Evolutionary conservation across 1,140 invertebrate species (phyloP).

Genomic region (Bombus waltoni): DNA sequence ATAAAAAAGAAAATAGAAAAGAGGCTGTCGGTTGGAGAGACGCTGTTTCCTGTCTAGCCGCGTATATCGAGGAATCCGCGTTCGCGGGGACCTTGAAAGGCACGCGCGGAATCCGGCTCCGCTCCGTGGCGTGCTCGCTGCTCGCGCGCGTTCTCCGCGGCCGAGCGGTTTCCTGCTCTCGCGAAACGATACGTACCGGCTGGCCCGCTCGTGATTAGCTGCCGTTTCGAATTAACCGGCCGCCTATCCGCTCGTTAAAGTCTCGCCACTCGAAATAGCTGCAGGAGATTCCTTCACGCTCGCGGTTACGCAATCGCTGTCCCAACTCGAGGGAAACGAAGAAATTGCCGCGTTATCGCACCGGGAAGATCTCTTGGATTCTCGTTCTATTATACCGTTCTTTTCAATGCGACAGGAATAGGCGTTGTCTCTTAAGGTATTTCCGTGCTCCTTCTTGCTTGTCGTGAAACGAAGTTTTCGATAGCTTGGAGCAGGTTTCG

Average conservation of each 20-base stretch:
- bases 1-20: slow-evolving; percentile 29
- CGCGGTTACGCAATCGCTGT: slow-evolving; percentile 14
- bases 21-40: not conserved
- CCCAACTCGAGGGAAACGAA: slow-evolving; percentile 5
- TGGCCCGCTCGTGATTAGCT: slow-evolving; percentile 20
- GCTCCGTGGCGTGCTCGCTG: too few relatives aligned
- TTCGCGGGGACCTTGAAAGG: slow-evolving; percentile 48
- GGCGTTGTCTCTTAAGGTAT: too few relatives aligned
- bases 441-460: too few relatives aligned
- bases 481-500: not conserved
- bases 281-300: slow-evolving; percentile 37
- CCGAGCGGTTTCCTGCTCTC: slow-evolving; percentile 34
- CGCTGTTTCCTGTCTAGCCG: slow-evolving; percentile 29
- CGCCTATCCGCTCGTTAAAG: slow-evolving; percentile 44
- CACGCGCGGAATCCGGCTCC: slow-evolving; percentile 48
- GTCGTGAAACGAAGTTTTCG: not conserved
- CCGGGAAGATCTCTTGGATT: not conserved
- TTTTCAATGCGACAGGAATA: not conserved
- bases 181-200: slow-evolving; percentile 29
- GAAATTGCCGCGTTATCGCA: slow-evolving; percentile 8
- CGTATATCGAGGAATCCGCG: slow-evolving; percentile 15
- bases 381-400: too few relatives aligned
- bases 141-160: not conserved
- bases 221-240: slow-evolving; percentile 37
- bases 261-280: slow-evolving; percentile 39